Evolutionary conservation across 2,113 vertebrate genomes (phyloP), one percentile per base, ranked within the genome.

Genomic region (Paramisgurnus dabryanus): DNA sequence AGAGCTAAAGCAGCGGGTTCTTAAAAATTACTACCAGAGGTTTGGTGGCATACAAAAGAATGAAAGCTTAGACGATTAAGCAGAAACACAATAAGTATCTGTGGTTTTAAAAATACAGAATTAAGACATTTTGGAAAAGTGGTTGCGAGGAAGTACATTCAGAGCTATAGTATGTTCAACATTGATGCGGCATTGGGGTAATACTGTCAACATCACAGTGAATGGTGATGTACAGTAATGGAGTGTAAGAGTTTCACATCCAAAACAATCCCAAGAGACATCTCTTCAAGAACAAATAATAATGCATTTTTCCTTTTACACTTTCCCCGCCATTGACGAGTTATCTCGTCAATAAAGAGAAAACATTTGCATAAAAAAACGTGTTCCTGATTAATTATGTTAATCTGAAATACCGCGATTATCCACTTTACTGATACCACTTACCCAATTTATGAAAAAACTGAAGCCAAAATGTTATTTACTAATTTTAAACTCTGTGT

Each of bases 1-100:
- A 71, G 15, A 4, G 4, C 13, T 40, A 55, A 70, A 12, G 13
- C 53, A 22, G 60, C 11, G 1, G n/a, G n/a, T 45, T 45, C 60
- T n/a, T 7, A 60, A 61, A 45, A 57, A 58, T 58, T 45, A 60
- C 40, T 13, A 60, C 39, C 4, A 60, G 40, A 27, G n/a, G n/a
- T n/a, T 60, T 73, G 22, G n/a, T 27, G 71, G 43, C 55, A 73
- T 55, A 72, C 53, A 72, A 41, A 17, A 73, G n/a, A 4, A 73
- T 22, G 45, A 43, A 17, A 22, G 10, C 55, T 57, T 45, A 60
- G 55, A 22, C 55, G 43, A 60, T 73, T 60, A 73, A 11, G 7
- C 9, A 22, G n/a, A 73, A 60, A 60, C 71, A 73, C 39, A 45
- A 60, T 18, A n/a, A 8, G 40, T 57, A 13, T 73, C 71, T 15